Percentiles rank a stretch among this genome's conserved stretches.
phyloP scores from a whole-genome alignment of 2,888 invertebrate species.

The Meganola albula region DNA sequence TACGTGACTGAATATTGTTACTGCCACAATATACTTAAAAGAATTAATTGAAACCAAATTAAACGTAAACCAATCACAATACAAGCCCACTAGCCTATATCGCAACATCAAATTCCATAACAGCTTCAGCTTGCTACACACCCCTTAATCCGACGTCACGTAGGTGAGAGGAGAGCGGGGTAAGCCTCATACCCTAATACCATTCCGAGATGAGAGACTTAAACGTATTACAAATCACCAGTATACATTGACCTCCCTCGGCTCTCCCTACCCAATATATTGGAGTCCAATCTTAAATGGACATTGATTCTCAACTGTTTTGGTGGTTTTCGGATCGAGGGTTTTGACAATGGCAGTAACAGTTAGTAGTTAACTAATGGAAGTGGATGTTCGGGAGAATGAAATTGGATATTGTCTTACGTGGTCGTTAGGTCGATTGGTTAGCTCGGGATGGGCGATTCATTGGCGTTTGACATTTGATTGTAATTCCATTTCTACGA shows the following conservation, averaged over 20 bases:
- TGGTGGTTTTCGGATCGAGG: slow-evolving; percentile 58
- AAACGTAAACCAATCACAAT: neutral
- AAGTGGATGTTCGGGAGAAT: slow-evolving; percentile 43
- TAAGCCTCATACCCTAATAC: slow-evolving; percentile 64
- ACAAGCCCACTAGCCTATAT: slow-evolving; percentile 5
- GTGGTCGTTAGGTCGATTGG: slow-evolving; percentile 41
- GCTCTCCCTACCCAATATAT: slow-evolving; percentile 31
- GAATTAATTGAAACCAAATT: too few species aligned
- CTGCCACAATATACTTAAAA: too few species aligned
- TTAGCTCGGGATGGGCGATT: slow-evolving; percentile 32
- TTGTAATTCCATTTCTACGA: slow-evolving; percentile 25
- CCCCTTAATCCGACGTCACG: slow-evolving; percentile 57
- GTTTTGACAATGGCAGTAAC: slow-evolving; percentile 70
- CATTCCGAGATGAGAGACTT: slow-evolving; percentile 75
- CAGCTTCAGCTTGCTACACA: slow-evolving; percentile 35
- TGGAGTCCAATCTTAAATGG: slow-evolving; percentile 43
- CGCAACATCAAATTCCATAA: slow-evolving; percentile 8
- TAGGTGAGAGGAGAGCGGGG: slow-evolving; percentile 36
- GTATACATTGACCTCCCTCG: slow-evolving; percentile 33
- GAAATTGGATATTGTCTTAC: slow-evolving; percentile 58
- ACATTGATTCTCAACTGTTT: slow-evolving; percentile 61
- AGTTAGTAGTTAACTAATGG: slow-evolving; percentile 61
- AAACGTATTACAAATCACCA: slow-evolving; percentile 65
- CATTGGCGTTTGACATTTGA: slow-evolving; percentile 30
- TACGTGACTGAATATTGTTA: too few species aligned